Conservation (phyloP, 2,888 invertebrate genomes). For the Tachina grossa region DNA sequence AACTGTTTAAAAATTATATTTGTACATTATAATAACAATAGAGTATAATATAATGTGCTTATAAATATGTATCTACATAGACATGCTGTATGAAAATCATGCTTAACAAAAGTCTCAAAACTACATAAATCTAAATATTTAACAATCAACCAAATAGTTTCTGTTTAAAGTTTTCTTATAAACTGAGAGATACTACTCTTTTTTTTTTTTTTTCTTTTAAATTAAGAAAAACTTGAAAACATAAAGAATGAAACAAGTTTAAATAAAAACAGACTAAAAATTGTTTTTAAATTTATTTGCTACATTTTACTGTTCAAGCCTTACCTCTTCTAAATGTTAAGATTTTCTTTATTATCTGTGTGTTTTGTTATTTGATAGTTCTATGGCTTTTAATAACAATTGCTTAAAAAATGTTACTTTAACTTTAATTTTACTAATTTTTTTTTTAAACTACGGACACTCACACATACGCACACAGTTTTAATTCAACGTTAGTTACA, state of each 20-base stretch:
- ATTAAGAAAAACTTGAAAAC: slow-evolving; percentile 45
- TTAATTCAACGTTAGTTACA: slow-evolving; percentile 8
- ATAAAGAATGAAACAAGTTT: slow-evolving; percentile 44
- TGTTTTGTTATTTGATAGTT: slow-evolving; percentile 27
- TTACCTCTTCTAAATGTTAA: slow-evolving; percentile 74
- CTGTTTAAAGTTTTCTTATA: slow-evolving; percentile 50
- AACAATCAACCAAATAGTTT: slow-evolving; percentile 49
- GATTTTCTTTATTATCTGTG: slow-evolving; percentile 62
- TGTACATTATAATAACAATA: no score
- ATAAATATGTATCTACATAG: slow-evolving; percentile 1
- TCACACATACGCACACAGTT: slow-evolving; percentile 59
- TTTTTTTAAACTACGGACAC: slow-evolving; percentile 53
- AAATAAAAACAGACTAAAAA: slow-evolving; percentile 47
- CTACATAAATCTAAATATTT: slow-evolving; percentile 31
- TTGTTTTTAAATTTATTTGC: slow-evolving; percentile 59
- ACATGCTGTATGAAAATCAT: slow-evolving; percentile 31
- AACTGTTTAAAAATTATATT: no score
- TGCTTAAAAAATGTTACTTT: slow-evolving; percentile 30
- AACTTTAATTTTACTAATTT: slow-evolving; percentile 36
- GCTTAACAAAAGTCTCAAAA: neutral
- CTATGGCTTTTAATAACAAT: slow-evolving; percentile 32
- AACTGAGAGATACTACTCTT: neutral
- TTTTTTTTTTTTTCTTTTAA: slow-evolving; percentile 18
- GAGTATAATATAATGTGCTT: neutral
- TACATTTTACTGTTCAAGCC: slow-evolving; percentile 73